Conservation (phyloP, 2,113 vertebrate species). For the Protobothrops mucrosquamatus region DNA sequence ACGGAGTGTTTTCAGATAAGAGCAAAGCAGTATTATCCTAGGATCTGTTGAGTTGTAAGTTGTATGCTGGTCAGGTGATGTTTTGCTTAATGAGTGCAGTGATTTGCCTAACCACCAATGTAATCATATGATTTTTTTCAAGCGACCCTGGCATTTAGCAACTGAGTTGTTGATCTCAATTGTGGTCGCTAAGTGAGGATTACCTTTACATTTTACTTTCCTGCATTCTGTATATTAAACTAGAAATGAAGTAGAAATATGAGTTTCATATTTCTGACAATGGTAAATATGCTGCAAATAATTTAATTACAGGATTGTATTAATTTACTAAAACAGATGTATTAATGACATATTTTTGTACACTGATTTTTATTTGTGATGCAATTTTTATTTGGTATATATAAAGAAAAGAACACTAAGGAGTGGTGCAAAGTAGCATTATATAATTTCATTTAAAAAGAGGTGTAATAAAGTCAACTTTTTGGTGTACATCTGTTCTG, state of each 20-base stretch:
- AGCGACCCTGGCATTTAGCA: background rate
- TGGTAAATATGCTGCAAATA: background rate
- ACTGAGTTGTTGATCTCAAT: background rate
- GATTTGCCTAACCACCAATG: background rate
- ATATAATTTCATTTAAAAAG: background rate
- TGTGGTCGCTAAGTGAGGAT: background rate
- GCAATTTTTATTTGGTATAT: background rate
- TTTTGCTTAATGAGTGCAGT: background rate
- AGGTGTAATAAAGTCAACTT: background rate
- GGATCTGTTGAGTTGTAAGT: background rate
- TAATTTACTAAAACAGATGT: background rate
- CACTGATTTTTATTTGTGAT: background rate
- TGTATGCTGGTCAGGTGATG: background rate
- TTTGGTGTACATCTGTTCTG: background rate
- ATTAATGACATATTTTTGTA: background rate
- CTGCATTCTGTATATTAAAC: background rate
- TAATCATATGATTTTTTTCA: background rate
- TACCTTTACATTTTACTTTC: background rate
- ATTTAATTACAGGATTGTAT: background rate
- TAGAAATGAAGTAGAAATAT: background rate
- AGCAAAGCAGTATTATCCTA: background rate
- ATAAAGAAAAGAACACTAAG: background rate
- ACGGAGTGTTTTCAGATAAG: background rate
- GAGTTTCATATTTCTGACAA: background rate
- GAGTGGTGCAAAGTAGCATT: background rate